These are phyloP conservation scores for Tyto alba DNA, from an alignment of 2,113 vertebrate genomes.

Conservation along the genomic window DNA sequence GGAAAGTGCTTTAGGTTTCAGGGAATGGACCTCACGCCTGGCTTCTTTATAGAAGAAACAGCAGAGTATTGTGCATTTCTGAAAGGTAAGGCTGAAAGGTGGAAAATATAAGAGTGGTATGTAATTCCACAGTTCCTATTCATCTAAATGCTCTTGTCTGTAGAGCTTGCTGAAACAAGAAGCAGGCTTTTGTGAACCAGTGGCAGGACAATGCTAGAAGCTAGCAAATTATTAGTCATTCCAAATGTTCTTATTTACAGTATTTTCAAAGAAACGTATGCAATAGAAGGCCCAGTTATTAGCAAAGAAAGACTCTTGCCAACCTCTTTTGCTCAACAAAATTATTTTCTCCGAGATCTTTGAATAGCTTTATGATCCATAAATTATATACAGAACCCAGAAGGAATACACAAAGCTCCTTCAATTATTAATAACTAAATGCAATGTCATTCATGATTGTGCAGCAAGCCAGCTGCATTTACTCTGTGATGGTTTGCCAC, in stretches of 20 bases:
- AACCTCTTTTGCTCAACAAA: conserved; percentile 9
- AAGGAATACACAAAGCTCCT: conserved; percentile 62
- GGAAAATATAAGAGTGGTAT: background rate
- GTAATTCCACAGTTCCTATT: background rate
- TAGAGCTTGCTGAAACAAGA: background rate
- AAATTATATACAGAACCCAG: conserved; percentile 66
- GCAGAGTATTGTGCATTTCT: background rate
- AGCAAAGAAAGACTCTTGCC: background rate
- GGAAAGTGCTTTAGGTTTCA: background rate
- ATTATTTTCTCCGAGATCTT: conserved; percentile 20
- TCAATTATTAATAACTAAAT: conserved; percentile 73
- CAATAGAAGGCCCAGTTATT: background rate
- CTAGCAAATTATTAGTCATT: background rate
- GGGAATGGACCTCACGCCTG: background rate
- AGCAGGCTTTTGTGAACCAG: background rate
- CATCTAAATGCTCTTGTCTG: background rate
- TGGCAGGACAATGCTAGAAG: background rate
- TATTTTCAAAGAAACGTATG: background rate
- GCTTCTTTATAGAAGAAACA: background rate
- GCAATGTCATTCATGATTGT: conserved; percentile 54
- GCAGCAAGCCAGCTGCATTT: conserved; percentile 34
- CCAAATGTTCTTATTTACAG: background rate
- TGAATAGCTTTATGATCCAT: conserved; percentile 60
- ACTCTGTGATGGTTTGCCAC: conserved; percentile 40
- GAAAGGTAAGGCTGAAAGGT: background rate